A percentile compares a stretch with the other conserved stretches of the same genome.
phyloP scores from a whole-genome alignment of 2,113 vertebrate species.

The Alligator sinensis region DNA sequence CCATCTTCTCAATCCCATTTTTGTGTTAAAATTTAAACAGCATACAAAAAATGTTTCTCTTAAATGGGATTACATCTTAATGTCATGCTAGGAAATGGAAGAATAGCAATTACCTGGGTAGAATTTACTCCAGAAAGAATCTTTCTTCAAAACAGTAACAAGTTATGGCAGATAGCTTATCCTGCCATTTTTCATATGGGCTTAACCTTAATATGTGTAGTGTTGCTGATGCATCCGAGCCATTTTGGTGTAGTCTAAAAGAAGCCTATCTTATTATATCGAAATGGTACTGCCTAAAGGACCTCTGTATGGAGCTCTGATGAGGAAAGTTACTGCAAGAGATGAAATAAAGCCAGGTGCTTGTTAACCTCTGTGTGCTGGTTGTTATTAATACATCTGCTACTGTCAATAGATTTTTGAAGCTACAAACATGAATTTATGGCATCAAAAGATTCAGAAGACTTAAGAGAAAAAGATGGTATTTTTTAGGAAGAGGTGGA shows the following conservation, averaged over 20 bases:
- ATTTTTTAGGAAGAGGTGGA: background rate
- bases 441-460: background rate
- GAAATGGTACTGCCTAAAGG: slow-evolving; percentile 6
- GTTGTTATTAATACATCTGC: slow-evolving; percentile 22
- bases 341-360: slow-evolving; percentile 43
- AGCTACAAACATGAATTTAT: background rate
- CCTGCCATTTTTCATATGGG: background rate
- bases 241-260: background rate
- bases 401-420: background rate
- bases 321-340: background rate
- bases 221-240: background rate
- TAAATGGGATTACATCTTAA: background rate
- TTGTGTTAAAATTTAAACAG: background rate
- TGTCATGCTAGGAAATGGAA: background rate
- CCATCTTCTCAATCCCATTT: background rate
- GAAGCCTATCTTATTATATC: background rate
- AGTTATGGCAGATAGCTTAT: background rate
- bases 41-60: background rate
- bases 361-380: slow-evolving; percentile 17
- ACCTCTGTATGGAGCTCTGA: slow-evolving; percentile 29
- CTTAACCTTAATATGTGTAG: background rate
- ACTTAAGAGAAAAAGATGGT: background rate
- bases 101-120: background rate
- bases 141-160: background rate
- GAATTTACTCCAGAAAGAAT: background rate